Evolutionary conservation across 2,797 vertebrate species (phyloP).

Genomic region (Acropternis orthonyx): DNA sequence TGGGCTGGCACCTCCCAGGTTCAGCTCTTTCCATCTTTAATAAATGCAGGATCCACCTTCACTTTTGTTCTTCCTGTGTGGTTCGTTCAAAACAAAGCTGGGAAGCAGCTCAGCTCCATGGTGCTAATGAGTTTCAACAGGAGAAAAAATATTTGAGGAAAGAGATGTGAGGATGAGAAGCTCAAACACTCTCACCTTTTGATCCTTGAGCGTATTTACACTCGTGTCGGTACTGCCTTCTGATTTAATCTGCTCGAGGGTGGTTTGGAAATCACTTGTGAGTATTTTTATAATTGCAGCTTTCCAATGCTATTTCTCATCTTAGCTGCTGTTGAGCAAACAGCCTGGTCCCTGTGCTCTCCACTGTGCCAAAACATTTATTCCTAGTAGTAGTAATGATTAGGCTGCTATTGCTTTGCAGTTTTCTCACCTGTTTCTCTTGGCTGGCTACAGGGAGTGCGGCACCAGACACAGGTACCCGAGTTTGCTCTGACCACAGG

Average conservation of each 20-base stretch:
- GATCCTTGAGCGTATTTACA: not conserved
- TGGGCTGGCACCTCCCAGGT: not conserved
- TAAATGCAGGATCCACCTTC: not conserved
- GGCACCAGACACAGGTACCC: not conserved
- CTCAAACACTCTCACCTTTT: not conserved
- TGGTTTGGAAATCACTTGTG: not conserved
- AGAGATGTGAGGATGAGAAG: not conserved
- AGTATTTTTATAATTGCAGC: not conserved
- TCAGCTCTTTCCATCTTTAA: not conserved
- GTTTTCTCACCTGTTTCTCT: not conserved
- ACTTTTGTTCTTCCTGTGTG: not conserved
- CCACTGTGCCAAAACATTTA: not conserved
- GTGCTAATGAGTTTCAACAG: not conserved
- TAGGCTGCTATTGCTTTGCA: not conserved
- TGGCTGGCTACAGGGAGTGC: accelerated
- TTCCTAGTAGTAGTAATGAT: not conserved
- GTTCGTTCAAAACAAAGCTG: not conserved
- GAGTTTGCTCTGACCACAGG: not conserved
- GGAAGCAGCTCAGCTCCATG: not conserved
- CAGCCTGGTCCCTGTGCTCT: constrained; percentile 4
- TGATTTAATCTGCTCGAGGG: not conserved
- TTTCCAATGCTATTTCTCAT: not conserved
- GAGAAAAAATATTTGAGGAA: constrained; percentile 19
- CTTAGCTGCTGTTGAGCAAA: not conserved
- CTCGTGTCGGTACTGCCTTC: not conserved